These are phyloP conservation scores for Geotrypetes seraphini DNA, from an alignment of 2,797 vertebrate species.

Conservation along the genomic window DNA sequence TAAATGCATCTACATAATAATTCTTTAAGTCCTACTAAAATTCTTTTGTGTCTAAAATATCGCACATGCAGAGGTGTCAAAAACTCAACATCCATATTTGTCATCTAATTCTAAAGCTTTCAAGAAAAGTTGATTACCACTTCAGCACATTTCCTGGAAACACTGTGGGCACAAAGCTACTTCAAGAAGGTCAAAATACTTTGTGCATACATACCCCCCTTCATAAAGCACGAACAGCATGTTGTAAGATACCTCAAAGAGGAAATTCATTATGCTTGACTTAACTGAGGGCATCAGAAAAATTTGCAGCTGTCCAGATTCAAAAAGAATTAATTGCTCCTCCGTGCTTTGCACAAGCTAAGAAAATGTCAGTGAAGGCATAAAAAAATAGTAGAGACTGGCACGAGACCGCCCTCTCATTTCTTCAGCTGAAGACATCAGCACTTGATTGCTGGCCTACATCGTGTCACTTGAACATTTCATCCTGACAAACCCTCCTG, in stretches of 20 bases:
- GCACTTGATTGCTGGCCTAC: conserved; percentile 8
- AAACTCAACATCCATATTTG: neutral
- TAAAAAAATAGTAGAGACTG: conserved; percentile 39
- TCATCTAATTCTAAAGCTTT: neutral
- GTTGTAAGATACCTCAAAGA: conserved; percentile 17
- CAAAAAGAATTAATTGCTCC: conserved; percentile 40
- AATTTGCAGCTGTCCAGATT: conserved; percentile 46
- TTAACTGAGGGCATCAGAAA: conserved; percentile 60
- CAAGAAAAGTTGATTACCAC: neutral
- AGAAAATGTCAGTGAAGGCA: conserved; percentile 33
- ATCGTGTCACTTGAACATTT: conserved; percentile 22
- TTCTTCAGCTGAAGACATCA: conserved; percentile 25
- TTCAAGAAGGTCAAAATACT: neutral
- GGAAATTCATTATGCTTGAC: conserved; percentile 26
- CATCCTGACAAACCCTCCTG: no score
- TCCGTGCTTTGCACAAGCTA: conserved; percentile 33
- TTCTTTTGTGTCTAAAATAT: neutral
- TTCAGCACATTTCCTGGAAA: neutral
- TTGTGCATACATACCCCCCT: neutral
- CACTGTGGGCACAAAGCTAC: neutral
- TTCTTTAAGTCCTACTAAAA: neutral
- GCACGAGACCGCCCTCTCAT: conserved; percentile 21
- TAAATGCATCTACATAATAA: no score
- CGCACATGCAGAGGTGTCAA: no score
- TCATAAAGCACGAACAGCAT: conserved; percentile 15